Evolutionary conservation across 1,140 invertebrate genomes (phyloP).

Genomic region (Bombus cullumanus): DNA sequence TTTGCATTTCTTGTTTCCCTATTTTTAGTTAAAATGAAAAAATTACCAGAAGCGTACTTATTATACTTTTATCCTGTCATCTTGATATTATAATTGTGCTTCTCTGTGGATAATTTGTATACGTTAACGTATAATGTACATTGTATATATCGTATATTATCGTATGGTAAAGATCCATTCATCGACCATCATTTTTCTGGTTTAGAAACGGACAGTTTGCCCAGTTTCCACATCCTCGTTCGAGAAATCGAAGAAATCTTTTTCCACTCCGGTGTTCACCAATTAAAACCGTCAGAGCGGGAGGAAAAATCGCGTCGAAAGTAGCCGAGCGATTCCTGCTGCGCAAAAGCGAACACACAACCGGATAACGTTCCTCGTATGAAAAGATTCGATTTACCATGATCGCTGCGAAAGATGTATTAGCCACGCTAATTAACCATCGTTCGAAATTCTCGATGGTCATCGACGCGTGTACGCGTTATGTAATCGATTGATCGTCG

Average conservation of each 20-base stretch:
- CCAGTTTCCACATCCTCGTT: slow-evolving; percentile 1
- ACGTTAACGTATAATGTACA: too few species aligned
- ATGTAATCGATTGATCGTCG: neutral
- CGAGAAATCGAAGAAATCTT: neutral
- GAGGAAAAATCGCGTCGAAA: neutral
- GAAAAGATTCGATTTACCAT: neutral
- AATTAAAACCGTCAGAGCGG: neutral
- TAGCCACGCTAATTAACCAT: slow-evolving; percentile 18
- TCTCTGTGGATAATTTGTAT: too few species aligned
- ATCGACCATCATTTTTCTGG: neutral
- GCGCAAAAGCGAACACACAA: slow-evolving; percentile 12
- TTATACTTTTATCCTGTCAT: too few species aligned
- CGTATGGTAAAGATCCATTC: neutral
- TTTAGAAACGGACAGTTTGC: neutral
- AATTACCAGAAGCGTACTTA: too few species aligned
- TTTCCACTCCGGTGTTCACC: neutral
- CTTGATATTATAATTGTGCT: too few species aligned
- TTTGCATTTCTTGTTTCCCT: too few species aligned
- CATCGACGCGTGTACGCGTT: neutral
- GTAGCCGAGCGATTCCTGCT: neutral
- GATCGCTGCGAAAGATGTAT: neutral
- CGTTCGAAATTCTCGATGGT: slow-evolving; percentile 20
- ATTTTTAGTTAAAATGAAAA: too few species aligned
- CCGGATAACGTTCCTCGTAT: neutral
- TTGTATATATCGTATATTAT: too few species aligned